A percentile compares a stretch with the other conserved stretches of the same genome.
These are phyloP conservation scores for Laothoe populi DNA, from an alignment of 2,888 invertebrate species.

Conservation along the genomic window DNA sequence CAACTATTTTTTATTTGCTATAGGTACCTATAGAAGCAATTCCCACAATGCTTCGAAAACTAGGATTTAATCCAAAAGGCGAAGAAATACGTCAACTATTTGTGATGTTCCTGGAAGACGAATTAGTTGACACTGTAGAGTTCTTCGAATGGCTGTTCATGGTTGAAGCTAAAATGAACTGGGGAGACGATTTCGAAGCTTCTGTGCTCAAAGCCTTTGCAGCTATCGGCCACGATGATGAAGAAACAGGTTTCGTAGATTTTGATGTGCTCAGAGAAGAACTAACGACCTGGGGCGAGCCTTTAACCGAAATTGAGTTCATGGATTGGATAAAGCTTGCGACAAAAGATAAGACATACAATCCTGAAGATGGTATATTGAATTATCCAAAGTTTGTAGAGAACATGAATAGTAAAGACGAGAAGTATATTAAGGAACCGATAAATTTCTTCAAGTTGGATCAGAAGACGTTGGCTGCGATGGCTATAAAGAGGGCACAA, in stretches of 20 bases:
- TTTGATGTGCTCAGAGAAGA: slow-evolving; percentile 65
- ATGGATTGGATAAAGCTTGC: slow-evolving; percentile 66
- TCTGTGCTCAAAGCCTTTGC: slow-evolving; percentile 66
- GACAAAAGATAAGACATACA: slow-evolving; percentile 65
- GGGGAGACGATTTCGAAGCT: slow-evolving; percentile 73
- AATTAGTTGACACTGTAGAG: slow-evolving; percentile 71
- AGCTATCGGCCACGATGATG: slow-evolving; percentile 69
- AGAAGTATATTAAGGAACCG: slow-evolving; percentile 66
- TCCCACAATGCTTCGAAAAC: slow-evolving; percentile 68
- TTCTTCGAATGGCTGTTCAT: slow-evolving; percentile 71
- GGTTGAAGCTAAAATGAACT: slow-evolving; percentile 75
- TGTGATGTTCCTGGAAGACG: slow-evolving; percentile 68
- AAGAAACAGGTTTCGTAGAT: slow-evolving; percentile 61
- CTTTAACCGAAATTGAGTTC: slow-evolving; percentile 68
- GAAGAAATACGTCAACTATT: slow-evolving; percentile 63
- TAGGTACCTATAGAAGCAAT: slow-evolving; percentile 64
- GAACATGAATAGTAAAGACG: slow-evolving; percentile 72
- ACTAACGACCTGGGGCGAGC: slow-evolving; percentile 72
- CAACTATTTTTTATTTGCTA: not conserved
- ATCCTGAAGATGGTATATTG: slow-evolving; percentile 58
- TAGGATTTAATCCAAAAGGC: slow-evolving; percentile 76
- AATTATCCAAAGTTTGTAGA: slow-evolving; percentile 71
- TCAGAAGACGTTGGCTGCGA: slow-evolving; percentile 72
- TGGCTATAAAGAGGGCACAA: slow-evolving; percentile 71
- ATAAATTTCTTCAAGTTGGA: slow-evolving; percentile 77